Evolutionary conservation across 2,113 vertebrate genomes (phyloP).

Genomic region (Thunnus thynnus): DNA sequence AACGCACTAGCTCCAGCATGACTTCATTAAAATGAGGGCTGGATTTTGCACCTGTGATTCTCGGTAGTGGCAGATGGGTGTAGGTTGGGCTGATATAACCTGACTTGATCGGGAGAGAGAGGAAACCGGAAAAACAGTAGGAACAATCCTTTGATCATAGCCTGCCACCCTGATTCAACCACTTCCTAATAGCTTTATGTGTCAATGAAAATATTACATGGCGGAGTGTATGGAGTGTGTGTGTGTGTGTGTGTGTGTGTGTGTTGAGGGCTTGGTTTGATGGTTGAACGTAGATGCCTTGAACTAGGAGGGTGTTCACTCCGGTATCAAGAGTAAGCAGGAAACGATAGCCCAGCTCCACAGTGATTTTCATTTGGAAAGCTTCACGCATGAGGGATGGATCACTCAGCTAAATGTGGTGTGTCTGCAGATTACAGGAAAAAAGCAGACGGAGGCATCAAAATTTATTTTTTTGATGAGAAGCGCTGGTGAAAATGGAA

Average conservation of each 20-base stretch:
- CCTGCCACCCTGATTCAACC: slow-evolving; percentile 32
- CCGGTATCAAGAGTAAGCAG: not conserved
- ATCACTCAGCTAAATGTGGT: slow-evolving; percentile 38
- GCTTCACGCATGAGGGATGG: slow-evolving; percentile 39
- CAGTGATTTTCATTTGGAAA: slow-evolving; percentile 51
- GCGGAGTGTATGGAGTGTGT: not conserved
- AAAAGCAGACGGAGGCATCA: slow-evolving; percentile 36
- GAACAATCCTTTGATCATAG: slow-evolving; percentile 62
- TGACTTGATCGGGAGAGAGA: slow-evolving; percentile 46
- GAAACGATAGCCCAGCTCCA: not conserved
- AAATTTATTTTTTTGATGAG: slow-evolving; percentile 31
- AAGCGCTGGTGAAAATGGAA: slow-evolving; percentile 15
- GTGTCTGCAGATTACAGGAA: slow-evolving; percentile 47
- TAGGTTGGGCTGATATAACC: slow-evolving; percentile 31
- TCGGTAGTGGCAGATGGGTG: slow-evolving; percentile 33
- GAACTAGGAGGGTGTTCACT: slow-evolving; percentile 4
- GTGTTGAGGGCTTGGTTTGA: not conserved
- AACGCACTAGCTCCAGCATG: slow-evolving; percentile 61
- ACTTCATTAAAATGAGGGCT: slow-evolving; percentile 74
- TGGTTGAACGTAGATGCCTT: slow-evolving; percentile 5
- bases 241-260: too few species aligned
- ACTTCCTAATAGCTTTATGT: slow-evolving; percentile 36
- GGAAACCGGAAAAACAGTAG: slow-evolving; percentile 7
- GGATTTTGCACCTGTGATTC: slow-evolving; percentile 59
- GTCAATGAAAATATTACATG: slow-evolving; percentile 34